Conservation (phyloP, 2,797 vertebrate species). For the Chaunax sp. region DNA sequence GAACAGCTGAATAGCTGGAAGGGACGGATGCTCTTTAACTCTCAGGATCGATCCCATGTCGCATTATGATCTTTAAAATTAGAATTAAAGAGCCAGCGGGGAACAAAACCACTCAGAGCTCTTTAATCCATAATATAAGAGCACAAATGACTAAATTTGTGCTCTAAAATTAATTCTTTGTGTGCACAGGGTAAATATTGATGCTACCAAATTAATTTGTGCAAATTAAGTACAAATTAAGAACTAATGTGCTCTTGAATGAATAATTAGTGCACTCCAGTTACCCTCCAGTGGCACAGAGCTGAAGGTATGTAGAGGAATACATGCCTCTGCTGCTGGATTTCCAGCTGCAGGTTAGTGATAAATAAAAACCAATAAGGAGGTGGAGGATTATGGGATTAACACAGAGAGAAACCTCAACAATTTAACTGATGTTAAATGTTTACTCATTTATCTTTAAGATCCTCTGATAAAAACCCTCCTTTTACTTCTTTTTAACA, state of each 20-base stretch:
- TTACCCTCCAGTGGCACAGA: background rate
- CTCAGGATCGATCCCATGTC: background rate
- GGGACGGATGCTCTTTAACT: slow-evolving; percentile 26
- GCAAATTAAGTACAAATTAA: background rate
- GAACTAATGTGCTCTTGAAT: background rate
- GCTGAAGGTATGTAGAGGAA: no score
- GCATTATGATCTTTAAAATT: no score
- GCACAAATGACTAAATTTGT: background rate
- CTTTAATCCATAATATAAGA: background rate
- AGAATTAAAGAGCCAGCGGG: no score
- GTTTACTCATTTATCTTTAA: background rate
- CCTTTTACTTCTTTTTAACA: background rate
- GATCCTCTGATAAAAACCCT: background rate
- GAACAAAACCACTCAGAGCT: background rate
- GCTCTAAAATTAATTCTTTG: background rate
- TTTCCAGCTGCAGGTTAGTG: background rate
- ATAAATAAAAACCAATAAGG: background rate
- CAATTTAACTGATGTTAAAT: no score
- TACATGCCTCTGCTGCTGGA: background rate
- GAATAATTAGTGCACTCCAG: background rate
- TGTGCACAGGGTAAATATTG: background rate
- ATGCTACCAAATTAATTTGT: background rate
- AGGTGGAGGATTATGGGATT: slow-evolving; percentile 6
- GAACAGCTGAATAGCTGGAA: background rate
- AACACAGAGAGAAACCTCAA: background rate